Percentiles rank a stretch among this genome's conserved stretches.
Conservation (phyloP, 2,113 vertebrate genomes). For the Pampusana beccarii region DNA sequence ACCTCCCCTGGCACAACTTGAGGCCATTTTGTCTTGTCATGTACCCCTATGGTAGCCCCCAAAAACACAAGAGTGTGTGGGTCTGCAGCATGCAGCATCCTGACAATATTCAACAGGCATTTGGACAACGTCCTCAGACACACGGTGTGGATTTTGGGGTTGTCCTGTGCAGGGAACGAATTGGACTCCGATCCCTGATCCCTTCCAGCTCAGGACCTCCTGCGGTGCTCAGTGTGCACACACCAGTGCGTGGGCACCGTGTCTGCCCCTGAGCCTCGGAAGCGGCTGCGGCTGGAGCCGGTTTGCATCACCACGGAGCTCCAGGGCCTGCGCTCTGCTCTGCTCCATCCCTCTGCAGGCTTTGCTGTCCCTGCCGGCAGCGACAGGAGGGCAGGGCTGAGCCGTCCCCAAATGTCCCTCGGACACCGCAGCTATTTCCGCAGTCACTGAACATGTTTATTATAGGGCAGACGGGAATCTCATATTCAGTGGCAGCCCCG, state of each 20-base stretch:
- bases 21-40: too few species aligned
- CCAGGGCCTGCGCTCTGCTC: background rate
- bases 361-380: background rate
- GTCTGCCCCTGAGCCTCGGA: background rate
- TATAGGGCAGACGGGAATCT: background rate
- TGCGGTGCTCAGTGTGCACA: too few species aligned
- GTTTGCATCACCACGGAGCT: accelerated
- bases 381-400: background rate
- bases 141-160: too few species aligned
- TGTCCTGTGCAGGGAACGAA: too few species aligned
- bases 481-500: background rate
- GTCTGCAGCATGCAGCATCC: background rate
- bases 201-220: too few species aligned
- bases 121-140: too few species aligned
- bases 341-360: background rate
- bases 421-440: background rate
- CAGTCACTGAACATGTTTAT: background rate
- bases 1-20: too few species aligned
- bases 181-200: too few species aligned
- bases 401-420: background rate
- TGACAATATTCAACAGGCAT: too few species aligned
- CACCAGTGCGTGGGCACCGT: background rate
- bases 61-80: too few species aligned
- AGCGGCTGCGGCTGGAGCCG: accelerated
- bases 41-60: accelerated